Base-by-base conservation (phyloP, 2,113 vertebrate genomes). In the Mormyrus iriodes region DNA sequence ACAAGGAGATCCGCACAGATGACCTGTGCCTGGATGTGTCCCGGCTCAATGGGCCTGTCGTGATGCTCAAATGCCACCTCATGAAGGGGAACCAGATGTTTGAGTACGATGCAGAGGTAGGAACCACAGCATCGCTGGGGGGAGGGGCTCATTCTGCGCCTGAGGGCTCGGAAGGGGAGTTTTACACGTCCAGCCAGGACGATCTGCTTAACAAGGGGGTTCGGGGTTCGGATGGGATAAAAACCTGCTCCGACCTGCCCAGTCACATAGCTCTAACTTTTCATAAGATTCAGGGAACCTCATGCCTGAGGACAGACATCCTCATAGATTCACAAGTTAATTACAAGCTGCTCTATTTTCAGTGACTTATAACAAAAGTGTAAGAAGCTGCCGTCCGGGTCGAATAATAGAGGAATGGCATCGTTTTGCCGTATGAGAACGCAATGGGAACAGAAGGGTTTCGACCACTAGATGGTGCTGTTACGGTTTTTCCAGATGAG, bases 31-130 rank as follows among this genome's bases (percentile, higher is more conserved):
- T 99, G 94, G 98, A 99, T 82, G 98, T 99, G 85, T 98, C 98
- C 2, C 96, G 98, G 85, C 96, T 99, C 89, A 99, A 97, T 49
- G 98, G 98, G 19, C 98, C 98, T 0, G 96, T 99, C 7, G 93
- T 97, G 88, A 99, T 99, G 98, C 95, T 99, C 85, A 99, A 99
- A 94, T 99, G 98, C 92, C 98, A 99, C 92, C 98, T 99, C 93
- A 98, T 99, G 98, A 96, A 98, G 92, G 98, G 98, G 52, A 99
- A 99, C 94, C 98, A 99, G 95, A 97, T 99, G 93, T 99, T 99
- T 95, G 98, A 99, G 88, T 99, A 99, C n/a, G 97, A 99, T 48
- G 96, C 98, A 0, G 98, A 99, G 98, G 98, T 99, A 97, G 5
- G 92, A 90, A 79, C 46, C 35, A 0, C 31, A 13, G 24, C 4